Conservation (phyloP, 1,140 invertebrate species). For the Drosophila takahashii region DNA sequence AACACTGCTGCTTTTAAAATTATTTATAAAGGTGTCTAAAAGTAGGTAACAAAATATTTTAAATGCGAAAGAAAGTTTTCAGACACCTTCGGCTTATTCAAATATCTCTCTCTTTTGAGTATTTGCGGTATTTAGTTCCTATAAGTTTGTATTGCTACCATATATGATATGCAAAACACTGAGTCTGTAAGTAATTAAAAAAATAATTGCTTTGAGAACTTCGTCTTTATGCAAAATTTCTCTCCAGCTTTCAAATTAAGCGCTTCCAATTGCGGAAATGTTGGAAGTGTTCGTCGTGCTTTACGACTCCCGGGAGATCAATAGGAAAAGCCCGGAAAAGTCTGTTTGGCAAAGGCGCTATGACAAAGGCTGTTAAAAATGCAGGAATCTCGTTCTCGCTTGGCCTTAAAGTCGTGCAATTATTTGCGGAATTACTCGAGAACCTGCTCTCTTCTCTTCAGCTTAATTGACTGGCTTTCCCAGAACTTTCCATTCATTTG, state of each 20-base stretch:
- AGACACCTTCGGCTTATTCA: too few relatives aligned
- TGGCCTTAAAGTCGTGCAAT: conserved; percentile 22
- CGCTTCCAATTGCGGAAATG: conserved; percentile 17
- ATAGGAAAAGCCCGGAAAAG: background rate
- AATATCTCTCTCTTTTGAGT: too few relatives aligned
- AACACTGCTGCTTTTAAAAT: too few relatives aligned
- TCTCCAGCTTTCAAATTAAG: background rate
- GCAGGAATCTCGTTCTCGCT: conserved; percentile 2
- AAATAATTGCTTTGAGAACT: background rate
- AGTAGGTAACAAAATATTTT: too few relatives aligned
- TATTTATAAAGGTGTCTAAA: too few relatives aligned
- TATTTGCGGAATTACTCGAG: conserved; percentile 26
- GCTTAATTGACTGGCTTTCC: conserved; percentile 37
- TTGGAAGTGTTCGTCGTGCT: conserved; percentile 2
- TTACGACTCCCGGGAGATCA: conserved; percentile 32
- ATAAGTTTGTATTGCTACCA: too few relatives aligned
- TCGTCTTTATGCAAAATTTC: background rate
- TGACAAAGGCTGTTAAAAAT: conserved; percentile 13
- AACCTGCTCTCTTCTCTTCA: conserved; percentile 14
- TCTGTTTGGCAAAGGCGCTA: background rate
- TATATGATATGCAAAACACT: too few relatives aligned
- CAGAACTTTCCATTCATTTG: conserved; percentile 35
- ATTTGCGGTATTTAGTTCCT: too few relatives aligned
- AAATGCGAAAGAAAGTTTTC: too few relatives aligned
- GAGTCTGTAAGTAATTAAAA: background rate